Conservation (phyloP, 2,113 vertebrate genomes). For the Propithecus coquereli region DNA sequence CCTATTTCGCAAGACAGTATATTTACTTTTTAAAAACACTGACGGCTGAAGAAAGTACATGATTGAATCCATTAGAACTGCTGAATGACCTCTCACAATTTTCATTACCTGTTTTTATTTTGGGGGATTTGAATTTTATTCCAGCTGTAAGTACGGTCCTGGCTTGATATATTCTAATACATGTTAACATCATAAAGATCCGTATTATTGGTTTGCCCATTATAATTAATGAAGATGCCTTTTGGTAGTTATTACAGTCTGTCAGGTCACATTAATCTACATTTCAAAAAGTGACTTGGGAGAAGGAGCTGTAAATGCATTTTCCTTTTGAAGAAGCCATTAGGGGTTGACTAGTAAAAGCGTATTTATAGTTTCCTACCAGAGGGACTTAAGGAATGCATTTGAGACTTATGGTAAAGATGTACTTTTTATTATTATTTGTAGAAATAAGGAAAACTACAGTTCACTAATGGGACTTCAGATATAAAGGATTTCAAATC, state of each 20-base stretch:
- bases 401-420: background rate
- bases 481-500: constrained; percentile 3
- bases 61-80: background rate
- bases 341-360: constrained; percentile 27
- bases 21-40: background rate
- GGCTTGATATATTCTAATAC: background rate
- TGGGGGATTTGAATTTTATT: background rate
- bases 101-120: constrained; percentile 8
- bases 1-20: background rate
- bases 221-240: constrained; percentile 42
- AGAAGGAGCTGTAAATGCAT: background rate
- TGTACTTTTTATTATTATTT: background rate
- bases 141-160: background rate
- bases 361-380: background rate
- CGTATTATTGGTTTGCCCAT: background rate
- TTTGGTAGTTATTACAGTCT: background rate
- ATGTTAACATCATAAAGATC: background rate
- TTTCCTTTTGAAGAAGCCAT: constrained; percentile 18
- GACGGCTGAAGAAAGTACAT: background rate
- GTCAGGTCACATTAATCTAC: constrained; percentile 22
- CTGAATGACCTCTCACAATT: background rate
- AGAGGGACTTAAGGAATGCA: constrained; percentile 13
- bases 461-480: background rate
- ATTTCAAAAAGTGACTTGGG: constrained; percentile 39
- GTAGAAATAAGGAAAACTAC: constrained; percentile 1